Percentiles rank a stretch among this genome's conserved stretches.
phyloP scores from a whole-genome alignment of 1,140 invertebrate species.

The Telenomus remus region DNA sequence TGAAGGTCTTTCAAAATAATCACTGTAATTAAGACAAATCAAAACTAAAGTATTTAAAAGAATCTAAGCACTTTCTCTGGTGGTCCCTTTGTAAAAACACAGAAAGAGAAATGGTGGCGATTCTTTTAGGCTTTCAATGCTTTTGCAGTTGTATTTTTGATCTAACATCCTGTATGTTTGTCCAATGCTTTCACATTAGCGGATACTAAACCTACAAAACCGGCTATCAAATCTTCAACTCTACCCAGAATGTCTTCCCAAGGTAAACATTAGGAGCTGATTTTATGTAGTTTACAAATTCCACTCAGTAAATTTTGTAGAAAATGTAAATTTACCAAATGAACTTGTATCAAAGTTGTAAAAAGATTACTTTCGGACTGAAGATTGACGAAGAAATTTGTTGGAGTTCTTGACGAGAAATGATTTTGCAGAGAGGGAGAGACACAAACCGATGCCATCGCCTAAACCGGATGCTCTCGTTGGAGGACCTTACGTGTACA shows the following conservation, averaged over 20 bases:
- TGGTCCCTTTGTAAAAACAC: no score
- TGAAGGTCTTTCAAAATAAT: no score
- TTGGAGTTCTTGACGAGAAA: no score
- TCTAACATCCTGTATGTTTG: conserved; percentile 69
- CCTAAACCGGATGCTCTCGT: conserved; percentile 87
- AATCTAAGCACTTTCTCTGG: conserved; percentile 11
- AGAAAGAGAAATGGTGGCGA: conserved; percentile 13
- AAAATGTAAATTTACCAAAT: no score
- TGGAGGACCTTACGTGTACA: conserved; percentile 80
- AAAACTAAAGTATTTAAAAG: no score
- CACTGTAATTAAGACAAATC: no score
- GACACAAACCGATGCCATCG: conserved; percentile 88
- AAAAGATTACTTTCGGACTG: no score
- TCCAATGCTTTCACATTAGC: conserved; percentile 79
- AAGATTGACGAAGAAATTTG: no score
- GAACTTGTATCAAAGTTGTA: no score
- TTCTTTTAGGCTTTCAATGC: conserved; percentile 35
- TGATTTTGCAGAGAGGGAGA: conserved; percentile 81
- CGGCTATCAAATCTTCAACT: conserved; percentile 95
- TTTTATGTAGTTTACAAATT: conserved; percentile 15
- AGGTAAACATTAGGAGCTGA: conserved; percentile 80
- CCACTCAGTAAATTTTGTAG: no score
- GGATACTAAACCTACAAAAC: conserved; percentile 94
- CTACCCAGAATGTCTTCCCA: conserved; percentile 93
- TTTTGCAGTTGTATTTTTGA: conserved; percentile 51